phyloP scores from a whole-genome alignment of 37 sponge, comb jelly and placozoan species.

The Chondrosia reniformis region DNA sequence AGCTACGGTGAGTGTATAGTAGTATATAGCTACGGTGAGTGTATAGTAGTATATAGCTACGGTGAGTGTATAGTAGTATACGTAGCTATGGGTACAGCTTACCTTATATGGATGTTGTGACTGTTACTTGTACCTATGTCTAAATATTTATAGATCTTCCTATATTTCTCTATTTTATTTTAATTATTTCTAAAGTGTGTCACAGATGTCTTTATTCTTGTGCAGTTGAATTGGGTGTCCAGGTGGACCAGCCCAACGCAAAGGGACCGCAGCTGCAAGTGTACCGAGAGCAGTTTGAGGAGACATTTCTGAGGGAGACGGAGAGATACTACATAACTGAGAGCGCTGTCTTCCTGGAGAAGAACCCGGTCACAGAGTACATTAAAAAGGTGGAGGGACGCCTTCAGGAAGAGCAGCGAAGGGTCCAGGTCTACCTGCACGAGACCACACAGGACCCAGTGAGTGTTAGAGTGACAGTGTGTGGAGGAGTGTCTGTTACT shows the following conservation, averaged over 20 bases:
- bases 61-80: no score
- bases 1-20: background rate
- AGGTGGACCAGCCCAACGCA: slow-evolving; percentile 46
- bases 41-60: background rate
- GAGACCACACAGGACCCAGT: slow-evolving; percentile 89
- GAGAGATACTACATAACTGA: slow-evolving; percentile 83
- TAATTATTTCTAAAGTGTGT: background rate
- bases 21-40: background rate
- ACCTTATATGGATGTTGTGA: background rate
- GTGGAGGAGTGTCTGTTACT: background rate
- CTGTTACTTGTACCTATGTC: no score
- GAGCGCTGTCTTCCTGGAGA: slow-evolving; percentile 76
- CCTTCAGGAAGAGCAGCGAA: slow-evolving; percentile 84
- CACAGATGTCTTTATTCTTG: background rate
- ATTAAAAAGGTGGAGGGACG: slow-evolving; percentile 89
- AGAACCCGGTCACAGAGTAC: slow-evolving; percentile 97
- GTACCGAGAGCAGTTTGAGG: slow-evolving; percentile 84
- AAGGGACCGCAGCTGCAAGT: slow-evolving; percentile 72
- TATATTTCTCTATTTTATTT: background rate
- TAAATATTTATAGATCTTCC: no score
- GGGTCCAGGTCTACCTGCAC: slow-evolving; percentile 89
- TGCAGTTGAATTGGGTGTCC: slow-evolving; percentile 85
- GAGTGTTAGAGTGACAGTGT: background rate
- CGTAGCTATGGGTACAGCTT: background rate
- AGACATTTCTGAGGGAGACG: slow-evolving; percentile 82